These are phyloP conservation scores for Spilosoma lubricipeda DNA, from an alignment of 2,888 invertebrate genomes.

Conservation along the genomic window DNA sequence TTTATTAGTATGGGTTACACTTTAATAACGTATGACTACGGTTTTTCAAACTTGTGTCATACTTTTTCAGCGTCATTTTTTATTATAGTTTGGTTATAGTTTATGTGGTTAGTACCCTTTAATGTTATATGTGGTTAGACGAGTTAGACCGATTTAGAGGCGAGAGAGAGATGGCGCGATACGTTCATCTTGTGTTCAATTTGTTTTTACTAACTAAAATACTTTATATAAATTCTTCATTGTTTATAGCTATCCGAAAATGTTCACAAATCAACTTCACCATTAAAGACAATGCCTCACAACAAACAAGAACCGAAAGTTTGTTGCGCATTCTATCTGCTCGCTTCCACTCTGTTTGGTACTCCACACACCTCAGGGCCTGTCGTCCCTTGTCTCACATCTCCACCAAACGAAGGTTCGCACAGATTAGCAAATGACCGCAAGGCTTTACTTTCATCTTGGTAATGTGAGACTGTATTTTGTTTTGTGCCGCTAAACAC, in stretches of 20 bases:
- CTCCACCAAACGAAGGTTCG: slow-evolving; percentile 16
- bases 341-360: not conserved
- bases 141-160: too few species aligned
- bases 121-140: too few species aligned
- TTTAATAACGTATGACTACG: too few species aligned
- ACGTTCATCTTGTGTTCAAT: not conserved
- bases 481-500: not conserved
- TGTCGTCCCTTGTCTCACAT: slow-evolving; percentile 37
- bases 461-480: not conserved
- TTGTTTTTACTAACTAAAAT: too few species aligned
- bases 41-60: too few species aligned
- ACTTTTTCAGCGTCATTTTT: too few species aligned
- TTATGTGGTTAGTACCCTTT: too few species aligned
- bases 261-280: not conserved
- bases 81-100: too few species aligned
- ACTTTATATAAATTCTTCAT: not conserved
- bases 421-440: slow-evolving; percentile 37
- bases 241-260: not conserved
- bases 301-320: not conserved
- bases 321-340: not conserved
- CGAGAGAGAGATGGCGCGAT: not conserved
- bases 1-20: too few species aligned
- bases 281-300: not conserved
- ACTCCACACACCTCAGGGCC: slow-evolving; percentile 24
- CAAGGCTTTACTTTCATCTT: slow-evolving; percentile 38